Percentiles rank a stretch among this genome's conserved stretches.
phyloP scores from a whole-genome alignment of 2,888 invertebrate genomes.

The Drosophila kanekoi region DNA sequence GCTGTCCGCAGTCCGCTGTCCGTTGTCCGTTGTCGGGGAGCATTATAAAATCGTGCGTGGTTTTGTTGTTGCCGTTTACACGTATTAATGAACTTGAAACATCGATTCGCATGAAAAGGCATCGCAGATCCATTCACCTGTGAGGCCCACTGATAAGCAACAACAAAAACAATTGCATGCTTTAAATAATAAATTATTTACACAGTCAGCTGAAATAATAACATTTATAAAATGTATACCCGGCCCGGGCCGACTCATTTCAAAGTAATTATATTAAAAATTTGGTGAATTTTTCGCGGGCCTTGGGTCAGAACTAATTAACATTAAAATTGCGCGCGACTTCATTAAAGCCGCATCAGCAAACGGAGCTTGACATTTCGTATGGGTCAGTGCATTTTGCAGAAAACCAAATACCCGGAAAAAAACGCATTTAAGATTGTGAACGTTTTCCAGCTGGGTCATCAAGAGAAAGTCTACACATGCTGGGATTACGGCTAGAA shows the following conservation, averaged over 20 bases:
- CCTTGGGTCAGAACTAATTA: slow-evolving; percentile 34
- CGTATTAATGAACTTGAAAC: slow-evolving; percentile 53
- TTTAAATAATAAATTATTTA: slow-evolving; percentile 28
- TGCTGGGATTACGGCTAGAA: no score
- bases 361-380: slow-evolving; percentile 30
- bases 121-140: slow-evolving; percentile 48
- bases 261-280: slow-evolving; percentile 42
- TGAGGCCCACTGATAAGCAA: slow-evolving; percentile 25
- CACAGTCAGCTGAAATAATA: slow-evolving; percentile 14
- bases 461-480: no score
- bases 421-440: not conserved
- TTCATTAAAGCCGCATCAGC: slow-evolving; percentile 43
- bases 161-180: slow-evolving; percentile 14
- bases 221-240: slow-evolving; percentile 34
- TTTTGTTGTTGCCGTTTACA: slow-evolving; percentile 33
- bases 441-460: not conserved
- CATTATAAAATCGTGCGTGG: slow-evolving; percentile 25
- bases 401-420: slow-evolving; percentile 7
- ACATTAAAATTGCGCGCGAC: slow-evolving; percentile 32
- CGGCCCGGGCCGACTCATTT: slow-evolving; percentile 1
- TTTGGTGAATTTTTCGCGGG: slow-evolving; percentile 15
- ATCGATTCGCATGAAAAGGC: slow-evolving; percentile 38
- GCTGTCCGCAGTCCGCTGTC: no score
- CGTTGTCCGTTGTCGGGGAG: slow-evolving; percentile 7
- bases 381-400: slow-evolving; percentile 31